Base-by-base conservation (phyloP, 2,888 invertebrate species). In the Dilophus febrilis region DNA sequence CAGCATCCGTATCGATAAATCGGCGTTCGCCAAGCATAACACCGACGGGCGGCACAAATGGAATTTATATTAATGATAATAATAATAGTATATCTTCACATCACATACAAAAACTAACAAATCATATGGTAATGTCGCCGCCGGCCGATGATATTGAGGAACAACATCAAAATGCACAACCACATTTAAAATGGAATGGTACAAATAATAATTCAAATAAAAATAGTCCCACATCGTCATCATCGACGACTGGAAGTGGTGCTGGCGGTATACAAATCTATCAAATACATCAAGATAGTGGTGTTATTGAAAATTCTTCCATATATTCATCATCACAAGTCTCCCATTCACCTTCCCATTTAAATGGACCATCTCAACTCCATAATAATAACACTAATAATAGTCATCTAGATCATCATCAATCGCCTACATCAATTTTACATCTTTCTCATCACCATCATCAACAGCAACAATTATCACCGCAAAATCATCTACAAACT, bases 1-100 rank as follows among this genome's bases (percentile, higher is more conserved):
- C 31, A 53, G 52, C 42, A 18, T 45, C 27, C 38, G 48, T 44
- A 42, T 31, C 46, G 46, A 59, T 40, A 47, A 61, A 31, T 14
- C 17, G 27, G 57, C 68, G 48, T 45, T 64, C 55, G 14, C 59
- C 55, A 16, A 56, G 53, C 36, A 53, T 52, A 43, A 60, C 61
- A 40, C 64, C 56, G 26, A 55, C 56, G 47, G n/a, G n/a, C n/a
- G n/a, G n/a, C n/a, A 14, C 31, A 13, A 58, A 67, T 56, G 45
- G 65, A 48, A 42, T 54, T 54, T 51, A 35, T 48, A 47, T 38
- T 40, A 41, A 36, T 46, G 48, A 40, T 31, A 27, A 12, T 30
- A n/a, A n/a, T n/a, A 14, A n/a, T 12, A 33, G 17, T 16, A 14
- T 12, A 22, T 12, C 37, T n/a, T n/a, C n/a, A 11, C 40, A 38